These are phyloP conservation scores for Apodemia mormo DNA, from an alignment of 2,888 invertebrate species.

Conservation along the genomic window DNA sequence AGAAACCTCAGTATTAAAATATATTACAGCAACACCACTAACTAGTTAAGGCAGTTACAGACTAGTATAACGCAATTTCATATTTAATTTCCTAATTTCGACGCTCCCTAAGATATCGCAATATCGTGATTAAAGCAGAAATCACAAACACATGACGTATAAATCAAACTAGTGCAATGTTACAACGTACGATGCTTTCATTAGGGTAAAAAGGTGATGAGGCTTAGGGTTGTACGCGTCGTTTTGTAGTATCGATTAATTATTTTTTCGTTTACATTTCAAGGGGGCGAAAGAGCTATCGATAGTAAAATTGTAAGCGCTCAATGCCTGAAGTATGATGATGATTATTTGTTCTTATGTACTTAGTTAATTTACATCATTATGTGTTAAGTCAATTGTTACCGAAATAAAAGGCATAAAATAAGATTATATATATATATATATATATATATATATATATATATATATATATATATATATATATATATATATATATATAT, in stretches of 20 bases:
- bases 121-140: conserved; percentile 37
- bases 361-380: too few relatives aligned
- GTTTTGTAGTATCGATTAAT: not conserved
- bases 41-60: not conserved
- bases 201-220: conserved; percentile 37
- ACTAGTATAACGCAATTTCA: not conserved
- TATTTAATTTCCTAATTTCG: conserved; percentile 27
- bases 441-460: too few relatives aligned
- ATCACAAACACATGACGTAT: conserved; percentile 35
- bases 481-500: too few relatives aligned
- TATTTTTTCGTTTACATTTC: not conserved
- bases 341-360: too few relatives aligned
- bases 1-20: not conserved
- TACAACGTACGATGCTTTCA: conserved; percentile 36
- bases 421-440: too few relatives aligned
- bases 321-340: too few relatives aligned
- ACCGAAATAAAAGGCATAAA: too few relatives aligned
- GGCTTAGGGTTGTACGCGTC: conserved; percentile 25
- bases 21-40: not conserved
- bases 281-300: too few relatives aligned
- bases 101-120: conserved; percentile 28
- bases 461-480: too few relatives aligned
- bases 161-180: conserved; percentile 24
- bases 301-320: too few relatives aligned
- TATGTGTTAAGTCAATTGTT: too few relatives aligned